Conservation (phyloP, 2,797 vertebrate species). For the Schizopygopsis malacanthus region DNA sequence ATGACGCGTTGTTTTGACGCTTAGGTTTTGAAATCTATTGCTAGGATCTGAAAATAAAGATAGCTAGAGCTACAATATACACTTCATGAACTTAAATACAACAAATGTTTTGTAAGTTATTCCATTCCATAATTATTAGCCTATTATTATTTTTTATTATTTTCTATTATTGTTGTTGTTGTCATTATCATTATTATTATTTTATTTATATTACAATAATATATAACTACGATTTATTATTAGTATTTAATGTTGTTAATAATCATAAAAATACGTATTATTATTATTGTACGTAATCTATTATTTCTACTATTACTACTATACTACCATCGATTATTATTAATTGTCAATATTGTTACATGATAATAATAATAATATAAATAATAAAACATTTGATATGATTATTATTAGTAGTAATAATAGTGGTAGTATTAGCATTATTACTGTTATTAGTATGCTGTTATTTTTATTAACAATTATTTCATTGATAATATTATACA, state of each 20-base stretch:
- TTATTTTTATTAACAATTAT: background rate
- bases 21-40: background rate
- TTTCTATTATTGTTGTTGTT: background rate
- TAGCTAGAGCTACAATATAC: background rate
- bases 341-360: too few relatives aligned
- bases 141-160: background rate
- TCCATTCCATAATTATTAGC: background rate
- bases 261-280: too few relatives aligned
- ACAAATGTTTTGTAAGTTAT: background rate
- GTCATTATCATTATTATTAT: too few relatives aligned
- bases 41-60: background rate
- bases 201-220: background rate
- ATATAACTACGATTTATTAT: too few relatives aligned
- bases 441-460: background rate
- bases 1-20: background rate
- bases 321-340: background rate
- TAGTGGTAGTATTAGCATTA: background rate
- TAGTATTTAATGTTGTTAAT: too few relatives aligned
- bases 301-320: background rate
- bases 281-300: background rate
- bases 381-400: background rate
- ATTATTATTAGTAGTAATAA: background rate
- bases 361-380: too few relatives aligned
- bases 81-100: background rate
- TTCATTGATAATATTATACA: background rate